Evolutionary conservation across 1,140 invertebrate genomes (phyloP), one percentile per base, ranked within the genome.

Genomic region (Papilio polytes): DNA sequence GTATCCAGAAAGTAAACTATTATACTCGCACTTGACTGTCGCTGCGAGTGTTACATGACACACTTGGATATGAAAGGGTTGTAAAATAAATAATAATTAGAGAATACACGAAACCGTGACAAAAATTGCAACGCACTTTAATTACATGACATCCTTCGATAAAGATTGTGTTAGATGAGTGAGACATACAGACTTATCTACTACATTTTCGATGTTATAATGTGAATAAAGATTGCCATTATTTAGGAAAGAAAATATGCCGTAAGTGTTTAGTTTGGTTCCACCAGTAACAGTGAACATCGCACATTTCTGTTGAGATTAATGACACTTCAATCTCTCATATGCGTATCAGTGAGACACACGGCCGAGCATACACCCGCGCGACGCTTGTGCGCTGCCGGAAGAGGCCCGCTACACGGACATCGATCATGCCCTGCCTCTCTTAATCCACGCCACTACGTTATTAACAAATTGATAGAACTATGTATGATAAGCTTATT

Each of bases 381-480:
- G 74, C 74, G 20, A 56, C 36, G 74, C 74, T 4, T 70, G 59
- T 31, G 70, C 48, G 74, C 79, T 81, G 84, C 83, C 88, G 86
- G 88, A 87, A 89, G 84, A 73, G 85, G 80, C 74, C 88, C 88
- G 85, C 86, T 89, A 88, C 80, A 80, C 82, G 80, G 78, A 80
- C 84, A 85, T 86, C 85, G 82, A 84, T 88, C 84, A 85, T 80
- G 79, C 44, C 74, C 73, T 70, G 77, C 78, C 44, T 44, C 78
- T 77, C 81, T 84, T 36, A 82, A 84, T 78, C 79, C 74, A 76
- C 31, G 78, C 80, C 73, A 80, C 59, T 72, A 79, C 74, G 36
- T 74, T 51, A 66, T 26, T 82, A 82, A 86, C 81, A 81, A 86
- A 46, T 31, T 51, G 12, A 74, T 46, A 74, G 31, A 18, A 31